Evolutionary conservation across 2,888 invertebrate genomes (phyloP), one percentile per base, ranked within the genome.

Genomic region (Himalopsyche anomala): DNA sequence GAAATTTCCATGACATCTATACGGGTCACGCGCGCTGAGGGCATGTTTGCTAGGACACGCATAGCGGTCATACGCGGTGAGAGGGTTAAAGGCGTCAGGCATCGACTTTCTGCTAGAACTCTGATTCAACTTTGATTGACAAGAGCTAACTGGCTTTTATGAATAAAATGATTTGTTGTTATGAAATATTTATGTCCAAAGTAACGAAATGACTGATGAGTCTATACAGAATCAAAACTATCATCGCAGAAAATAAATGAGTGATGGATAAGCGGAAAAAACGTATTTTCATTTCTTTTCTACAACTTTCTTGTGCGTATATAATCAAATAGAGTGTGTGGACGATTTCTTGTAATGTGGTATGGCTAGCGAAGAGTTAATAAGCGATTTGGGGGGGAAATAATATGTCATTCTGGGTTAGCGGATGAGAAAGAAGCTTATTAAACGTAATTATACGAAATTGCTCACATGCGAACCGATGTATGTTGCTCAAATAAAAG

Each of bases 331-430:
- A 74, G 74, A 74, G 74, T 74, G 74, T 38, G 74, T 74, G 15
- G 19, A 74, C 36, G 12, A 38, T 28, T 36, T 74, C 28, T 74
- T 74, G 74, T 36, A 74, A 74, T 74, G 74, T 19, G 74, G 9
- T 36, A 9, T 38, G 19, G 15, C 38, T 15, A 74, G 12, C 38
- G 36, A 38, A 74, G 74, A 74, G 74, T 38, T 74, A 74, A 74
- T 74, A 74, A 36, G 74, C 38, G 74, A 74, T 74, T 74, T 15
- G 74, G 74, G 74, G 38, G 36, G 74, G 74, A 38, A 38, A 12
- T 38, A 38, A 74, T 74, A 74, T 74, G 74, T 74, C 74, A 74
- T 74, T 74, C 74, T 74, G 38, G 74, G 74, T 74, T 74, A 74
- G 74, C 74, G 74, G 74, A 74, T 38, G 74, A 74, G 74, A 74